These are phyloP conservation scores for Mungos mungo DNA, from an alignment of 2,113 vertebrate genomes.

Conservation along the genomic window DNA sequence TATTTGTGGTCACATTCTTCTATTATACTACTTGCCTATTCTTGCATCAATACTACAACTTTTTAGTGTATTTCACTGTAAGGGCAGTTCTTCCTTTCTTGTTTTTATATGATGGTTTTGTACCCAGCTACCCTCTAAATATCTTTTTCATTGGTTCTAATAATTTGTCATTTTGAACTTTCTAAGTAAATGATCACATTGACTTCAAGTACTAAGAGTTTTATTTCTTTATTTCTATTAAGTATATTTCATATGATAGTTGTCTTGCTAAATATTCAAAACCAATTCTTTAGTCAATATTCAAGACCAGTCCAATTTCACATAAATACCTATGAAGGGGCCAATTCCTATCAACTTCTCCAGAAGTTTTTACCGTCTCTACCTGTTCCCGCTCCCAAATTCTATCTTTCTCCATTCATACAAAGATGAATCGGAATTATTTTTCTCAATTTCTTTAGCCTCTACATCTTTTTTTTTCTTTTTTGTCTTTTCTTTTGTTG, in stretches of 20 bases:
- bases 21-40: neutral
- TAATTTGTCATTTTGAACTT: constrained; percentile 23
- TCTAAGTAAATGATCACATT: neutral
- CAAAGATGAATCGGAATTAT: neutral
- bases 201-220: neutral
- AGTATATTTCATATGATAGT: neutral
- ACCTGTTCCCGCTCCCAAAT: neutral
- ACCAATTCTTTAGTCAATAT: neutral
- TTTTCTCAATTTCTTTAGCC: neutral
- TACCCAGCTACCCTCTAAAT: neutral
- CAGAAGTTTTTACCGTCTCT: neutral
- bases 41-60: neutral
- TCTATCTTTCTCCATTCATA: neutral
- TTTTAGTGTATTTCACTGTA: neutral
- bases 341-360: constrained; percentile 5
- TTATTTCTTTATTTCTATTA: constrained; percentile 2
- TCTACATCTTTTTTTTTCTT: neutral
- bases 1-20: neutral
- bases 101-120: neutral
- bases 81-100: neutral
- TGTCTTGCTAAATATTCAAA: neutral
- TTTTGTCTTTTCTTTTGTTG: neutral
- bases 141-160: constrained; percentile 3
- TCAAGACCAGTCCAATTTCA: neutral
- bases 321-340: neutral